Percentiles rank a stretch among this genome's conserved stretches.
These are phyloP conservation scores for Pseudocheirus occidentalis DNA, from an alignment of 2,797 vertebrate genomes.

Conservation along the genomic window DNA sequence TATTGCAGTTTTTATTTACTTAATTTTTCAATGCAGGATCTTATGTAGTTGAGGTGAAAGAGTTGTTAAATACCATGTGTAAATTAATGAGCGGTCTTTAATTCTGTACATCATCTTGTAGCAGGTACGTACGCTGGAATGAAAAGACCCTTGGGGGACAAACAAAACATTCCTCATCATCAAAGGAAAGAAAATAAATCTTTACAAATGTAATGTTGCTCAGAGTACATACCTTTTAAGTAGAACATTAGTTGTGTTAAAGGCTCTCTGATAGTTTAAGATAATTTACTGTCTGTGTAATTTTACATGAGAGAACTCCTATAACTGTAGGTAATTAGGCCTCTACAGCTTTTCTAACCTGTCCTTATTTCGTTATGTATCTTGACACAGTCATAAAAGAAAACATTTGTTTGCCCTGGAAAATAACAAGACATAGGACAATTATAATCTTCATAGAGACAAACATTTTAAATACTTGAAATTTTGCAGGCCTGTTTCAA, in stretches of 20 bases:
- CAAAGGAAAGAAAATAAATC: conserved; percentile 21
- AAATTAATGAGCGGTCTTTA: conserved; percentile 72
- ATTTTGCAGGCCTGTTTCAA: neutral
- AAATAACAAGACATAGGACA: neutral
- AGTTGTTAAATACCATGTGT: conserved; percentile 69
- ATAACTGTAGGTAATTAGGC: neutral
- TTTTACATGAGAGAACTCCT: neutral
- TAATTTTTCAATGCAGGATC: conserved; percentile 50
- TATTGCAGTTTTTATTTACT: conserved; percentile 57
- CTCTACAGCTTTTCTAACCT: neutral
- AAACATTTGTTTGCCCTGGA: neutral
- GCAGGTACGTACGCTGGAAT: conserved; percentile 71
- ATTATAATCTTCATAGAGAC: conserved; percentile 15
- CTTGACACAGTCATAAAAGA: neutral
- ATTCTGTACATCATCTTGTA: conserved; percentile 73
- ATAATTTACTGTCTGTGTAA: conserved; percentile 29
- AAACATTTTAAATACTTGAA: conserved; percentile 48
- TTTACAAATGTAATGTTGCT: neutral
- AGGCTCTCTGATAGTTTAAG: neutral
- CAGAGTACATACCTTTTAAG: conserved; percentile 48
- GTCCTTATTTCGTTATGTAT: neutral
- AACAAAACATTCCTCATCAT: conserved; percentile 40
- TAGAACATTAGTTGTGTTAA: conserved; percentile 8
- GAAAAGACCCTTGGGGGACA: conserved; percentile 48
- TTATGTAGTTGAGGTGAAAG: conserved; percentile 52